Evolutionary conservation across 2,888 invertebrate species (phyloP), one percentile per base, ranked within the genome.

Genomic region (Drosophila parthenogenetica): DNA sequence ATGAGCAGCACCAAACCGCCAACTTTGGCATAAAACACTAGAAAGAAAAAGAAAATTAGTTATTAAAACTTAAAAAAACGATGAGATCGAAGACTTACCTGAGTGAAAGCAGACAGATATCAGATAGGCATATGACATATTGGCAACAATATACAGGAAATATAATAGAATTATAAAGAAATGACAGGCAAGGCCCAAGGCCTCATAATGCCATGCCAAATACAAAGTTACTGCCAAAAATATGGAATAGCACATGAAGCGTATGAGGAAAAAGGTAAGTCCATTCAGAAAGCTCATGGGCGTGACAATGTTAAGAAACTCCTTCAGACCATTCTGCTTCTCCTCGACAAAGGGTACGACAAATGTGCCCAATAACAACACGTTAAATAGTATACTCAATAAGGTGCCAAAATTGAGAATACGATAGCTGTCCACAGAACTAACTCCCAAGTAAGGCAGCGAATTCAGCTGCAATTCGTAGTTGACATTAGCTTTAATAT

Each of bases 331-430:
- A 57, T 93, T 93, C 73, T 93, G 92, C 80, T 94, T 94, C 85
- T 95, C 95, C 85, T 94, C 94, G 1, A 94, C 94, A 45, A 94
- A 91, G 51, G 93, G 92, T 75, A 94, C 93, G 49, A 94, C 79
- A 51, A 94, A 93, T 17, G 93, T 90, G 40, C 77, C 88, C 2
- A 92, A 68, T 42, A 92, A 54, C 13, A 91, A 35, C 4, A 91
- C 76, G 45, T 74, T 86, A 5, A 91, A 90, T 17, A 91, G 71
- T 43, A 91, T 57, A 43, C 86, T 82, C 63, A 85, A 91, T 3
- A 91, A 48, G 5, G 82, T 67, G 2, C 90, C 92, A 45, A 90
- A 91, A 50, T 78, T 69, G 3, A 73, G 72, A 5, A 90, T 54
- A 8, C 90, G 87, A 29, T 84, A 67, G 25, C 89, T 87, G 39